Conservation (phyloP, 1,140 invertebrate species). For the Dufourea novaeangliae region DNA sequence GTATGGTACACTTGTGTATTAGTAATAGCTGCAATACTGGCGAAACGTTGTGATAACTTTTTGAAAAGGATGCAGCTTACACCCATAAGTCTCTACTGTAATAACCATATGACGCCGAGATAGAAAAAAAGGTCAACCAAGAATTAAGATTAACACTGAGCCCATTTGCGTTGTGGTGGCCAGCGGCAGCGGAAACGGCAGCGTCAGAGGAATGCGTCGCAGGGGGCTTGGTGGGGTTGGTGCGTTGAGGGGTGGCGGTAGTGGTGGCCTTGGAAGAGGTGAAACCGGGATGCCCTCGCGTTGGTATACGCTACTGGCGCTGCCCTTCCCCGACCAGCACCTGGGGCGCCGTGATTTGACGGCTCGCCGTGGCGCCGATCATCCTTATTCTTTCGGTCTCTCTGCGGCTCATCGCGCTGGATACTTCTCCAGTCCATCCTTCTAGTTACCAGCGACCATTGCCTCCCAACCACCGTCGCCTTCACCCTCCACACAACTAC, state of each 20-base stretch:
- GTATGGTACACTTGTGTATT: no score
- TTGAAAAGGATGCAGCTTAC: no score
- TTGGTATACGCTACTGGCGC: constrained; percentile 94
- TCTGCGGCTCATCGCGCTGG: constrained; percentile 86
- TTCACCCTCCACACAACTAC: constrained; percentile 70
- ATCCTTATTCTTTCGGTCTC: constrained; percentile 80
- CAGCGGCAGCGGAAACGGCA: constrained; percentile 78
- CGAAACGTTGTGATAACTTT: no score
- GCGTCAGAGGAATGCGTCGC: constrained; percentile 78
- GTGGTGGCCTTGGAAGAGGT: constrained; percentile 79
- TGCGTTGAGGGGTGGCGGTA: constrained; percentile 79
- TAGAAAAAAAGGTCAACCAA: constrained; percentile 15
- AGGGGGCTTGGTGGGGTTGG: constrained; percentile 79
- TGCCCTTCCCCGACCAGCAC: constrained; percentile 95
- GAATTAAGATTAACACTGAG: constrained; percentile 69
- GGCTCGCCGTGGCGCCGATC: constrained; percentile 86
- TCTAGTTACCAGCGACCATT: constrained; percentile 60
- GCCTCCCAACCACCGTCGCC: constrained; percentile 60
- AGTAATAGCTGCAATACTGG: no score
- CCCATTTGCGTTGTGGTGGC: constrained; percentile 75
- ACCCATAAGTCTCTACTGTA: no score
- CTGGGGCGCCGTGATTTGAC: constrained; percentile 91
- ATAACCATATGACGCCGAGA: no score
- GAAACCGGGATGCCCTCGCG: constrained; percentile 85
- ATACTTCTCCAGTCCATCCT: constrained; percentile 89